These are phyloP conservation scores for Helobdella robusta DNA, from an alignment of 2,888 invertebrate genomes.

Conservation along the genomic window DNA sequence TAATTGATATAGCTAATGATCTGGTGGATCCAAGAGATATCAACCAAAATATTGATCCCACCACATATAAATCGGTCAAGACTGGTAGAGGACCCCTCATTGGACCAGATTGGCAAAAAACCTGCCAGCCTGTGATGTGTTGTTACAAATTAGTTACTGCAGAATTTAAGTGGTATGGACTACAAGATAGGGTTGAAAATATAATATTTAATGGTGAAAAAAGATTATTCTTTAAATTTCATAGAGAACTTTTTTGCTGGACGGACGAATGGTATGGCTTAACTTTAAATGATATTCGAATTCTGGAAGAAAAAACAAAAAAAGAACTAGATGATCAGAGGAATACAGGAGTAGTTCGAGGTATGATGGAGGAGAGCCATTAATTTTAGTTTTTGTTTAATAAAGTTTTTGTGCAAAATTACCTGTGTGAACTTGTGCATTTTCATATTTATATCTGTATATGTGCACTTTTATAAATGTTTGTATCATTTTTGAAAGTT, in stretches of 20 bases:
- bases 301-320: slow-evolving; percentile 88
- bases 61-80: slow-evolving; percentile 76
- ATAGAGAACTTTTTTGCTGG: slow-evolving; percentile 98
- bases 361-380: slow-evolving; percentile 23
- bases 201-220: slow-evolving; percentile 86
- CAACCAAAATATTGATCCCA: slow-evolving; percentile 75
- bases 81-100: slow-evolving; percentile 84
- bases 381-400: too few relatives aligned
- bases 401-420: too few relatives aligned
- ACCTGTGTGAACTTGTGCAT: too few relatives aligned
- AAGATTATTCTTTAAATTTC: slow-evolving; percentile 92
- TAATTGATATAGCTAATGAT: slow-evolving; percentile 94
- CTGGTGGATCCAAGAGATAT: slow-evolving; percentile 59
- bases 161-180: slow-evolving; percentile 97
- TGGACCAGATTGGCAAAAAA: slow-evolving; percentile 39
- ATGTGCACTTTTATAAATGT: too few relatives aligned
- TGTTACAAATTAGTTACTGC: slow-evolving; percentile 93
- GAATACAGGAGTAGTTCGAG: slow-evolving; percentile 23
- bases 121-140: slow-evolving; percentile 73
- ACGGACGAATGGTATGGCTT: slow-evolving; percentile 95
- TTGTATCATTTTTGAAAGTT: too few relatives aligned
- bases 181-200: slow-evolving; percentile 79
- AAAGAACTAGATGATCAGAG: slow-evolving; percentile 67
- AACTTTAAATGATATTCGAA: slow-evolving; percentile 94
- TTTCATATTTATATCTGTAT: too few relatives aligned